These are phyloP conservation scores for Nesometra sesokonis DNA, from an alignment of 35 echinoderm and acorn worm species.

Conservation along the genomic window DNA sequence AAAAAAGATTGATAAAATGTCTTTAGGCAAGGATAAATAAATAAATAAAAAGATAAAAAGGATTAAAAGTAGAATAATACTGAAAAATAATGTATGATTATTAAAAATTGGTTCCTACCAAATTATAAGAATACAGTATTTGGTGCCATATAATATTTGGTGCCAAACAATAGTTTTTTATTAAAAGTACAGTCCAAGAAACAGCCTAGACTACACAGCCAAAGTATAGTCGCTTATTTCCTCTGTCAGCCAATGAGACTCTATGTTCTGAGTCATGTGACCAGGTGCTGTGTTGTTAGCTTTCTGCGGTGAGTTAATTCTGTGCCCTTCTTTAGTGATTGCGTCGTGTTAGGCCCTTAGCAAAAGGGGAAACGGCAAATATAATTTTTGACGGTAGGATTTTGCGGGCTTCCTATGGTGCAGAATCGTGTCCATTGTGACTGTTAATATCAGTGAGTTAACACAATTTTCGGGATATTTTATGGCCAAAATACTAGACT, in stretches of 20 bases:
- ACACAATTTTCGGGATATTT: background rate
- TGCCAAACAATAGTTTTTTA: no score
- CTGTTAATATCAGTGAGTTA: background rate
- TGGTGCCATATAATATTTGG: no score
- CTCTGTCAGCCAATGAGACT: background rate
- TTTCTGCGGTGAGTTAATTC: background rate
- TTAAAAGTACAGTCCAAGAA: no score
- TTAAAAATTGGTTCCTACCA: no score
- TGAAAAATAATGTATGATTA: no score
- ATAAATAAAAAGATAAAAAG: no score
- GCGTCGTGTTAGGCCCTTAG: background rate
- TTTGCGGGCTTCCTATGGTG: background rate
- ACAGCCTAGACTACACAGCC: no score
- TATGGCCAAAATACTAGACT: background rate
- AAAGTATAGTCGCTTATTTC: background rate
- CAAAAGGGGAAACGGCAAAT: background rate
- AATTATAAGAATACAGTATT: no score
- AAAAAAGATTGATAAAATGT: no score
- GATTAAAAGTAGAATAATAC: no score
- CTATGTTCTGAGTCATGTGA: background rate
- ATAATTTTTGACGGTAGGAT: background rate
- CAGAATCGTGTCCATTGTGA: background rate
- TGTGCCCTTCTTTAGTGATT: background rate
- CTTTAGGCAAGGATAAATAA: no score
- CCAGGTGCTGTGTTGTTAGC: background rate